A percentile compares a stretch with the other conserved stretches of the same genome.
Conservation (phyloP, 2,888 invertebrate species). For the Pachymerium ferrugineum region DNA sequence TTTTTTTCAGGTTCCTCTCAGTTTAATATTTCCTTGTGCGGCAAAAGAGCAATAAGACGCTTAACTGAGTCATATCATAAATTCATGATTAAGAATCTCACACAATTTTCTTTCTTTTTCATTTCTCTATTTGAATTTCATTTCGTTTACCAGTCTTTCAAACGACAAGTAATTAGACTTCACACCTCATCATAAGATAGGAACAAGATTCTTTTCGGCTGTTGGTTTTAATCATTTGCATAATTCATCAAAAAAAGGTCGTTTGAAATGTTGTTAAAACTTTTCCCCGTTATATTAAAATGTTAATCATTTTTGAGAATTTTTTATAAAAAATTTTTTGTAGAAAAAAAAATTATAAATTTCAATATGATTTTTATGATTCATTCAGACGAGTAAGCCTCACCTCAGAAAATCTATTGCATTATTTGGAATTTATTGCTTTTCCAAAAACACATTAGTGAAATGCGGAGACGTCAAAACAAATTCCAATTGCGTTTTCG, state of each 20-base stretch:
- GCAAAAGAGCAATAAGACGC: constrained; percentile 15
- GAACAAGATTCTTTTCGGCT: not conserved
- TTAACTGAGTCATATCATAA: constrained; percentile 16
- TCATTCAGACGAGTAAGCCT: not conserved
- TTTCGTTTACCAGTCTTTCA: constrained; percentile 7
- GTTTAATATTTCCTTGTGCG: constrained; percentile 9
- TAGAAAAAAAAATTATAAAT: not conserved
- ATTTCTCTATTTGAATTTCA: constrained; percentile 12
- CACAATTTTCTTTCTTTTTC: constrained; percentile 11
- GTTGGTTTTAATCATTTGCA: not conserved
- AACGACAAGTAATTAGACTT: not conserved
- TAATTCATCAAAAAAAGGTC: not conserved
- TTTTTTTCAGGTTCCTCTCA: not conserved
- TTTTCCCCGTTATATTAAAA: too few species aligned
- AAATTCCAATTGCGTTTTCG: constrained; percentile 9
- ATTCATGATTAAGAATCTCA: constrained; percentile 18
- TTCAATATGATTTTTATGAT: not conserved
- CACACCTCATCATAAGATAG: not conserved
- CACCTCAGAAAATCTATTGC: not conserved
- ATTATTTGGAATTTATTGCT: constrained; percentile 1
- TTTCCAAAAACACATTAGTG: not conserved
- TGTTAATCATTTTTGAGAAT: too few species aligned
- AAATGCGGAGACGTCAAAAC: not conserved
- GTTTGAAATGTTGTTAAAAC: too few species aligned
- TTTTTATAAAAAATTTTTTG: too few species aligned